phyloP scores from a whole-genome alignment of 2,113 vertebrate species.

The Mesoclemmys tuberculata region DNA sequence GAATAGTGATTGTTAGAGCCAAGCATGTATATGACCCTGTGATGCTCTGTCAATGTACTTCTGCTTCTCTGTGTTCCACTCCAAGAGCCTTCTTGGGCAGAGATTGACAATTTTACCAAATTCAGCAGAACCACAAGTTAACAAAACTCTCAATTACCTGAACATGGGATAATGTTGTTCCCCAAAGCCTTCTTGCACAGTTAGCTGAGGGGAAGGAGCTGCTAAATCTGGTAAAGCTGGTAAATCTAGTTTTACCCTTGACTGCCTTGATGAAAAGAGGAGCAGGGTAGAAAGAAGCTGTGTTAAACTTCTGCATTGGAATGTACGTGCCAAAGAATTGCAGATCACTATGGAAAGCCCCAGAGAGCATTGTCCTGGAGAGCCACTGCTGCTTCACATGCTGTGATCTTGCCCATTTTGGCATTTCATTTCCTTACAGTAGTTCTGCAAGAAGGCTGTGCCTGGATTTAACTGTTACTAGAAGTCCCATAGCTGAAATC shows the following conservation, averaged over 20 bases:
- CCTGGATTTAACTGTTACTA: background rate
- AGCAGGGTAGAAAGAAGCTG: background rate
- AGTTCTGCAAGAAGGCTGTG: background rate
- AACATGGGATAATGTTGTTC: rapidly evolving
- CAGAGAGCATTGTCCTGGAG: background rate
- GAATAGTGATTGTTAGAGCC: background rate
- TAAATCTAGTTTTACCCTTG: background rate
- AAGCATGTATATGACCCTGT: background rate
- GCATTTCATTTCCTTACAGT: background rate
- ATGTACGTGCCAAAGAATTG: background rate
- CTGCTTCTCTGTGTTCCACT: background rate
- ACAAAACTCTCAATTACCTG: background rate
- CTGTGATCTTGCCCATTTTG: background rate
- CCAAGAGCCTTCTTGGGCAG: background rate
- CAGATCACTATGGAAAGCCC: background rate
- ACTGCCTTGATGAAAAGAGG: background rate
- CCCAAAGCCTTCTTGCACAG: background rate
- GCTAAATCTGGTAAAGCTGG: too few relatives aligned
- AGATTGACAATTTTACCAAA: background rate
- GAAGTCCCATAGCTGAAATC: background rate
- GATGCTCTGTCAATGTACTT: background rate
- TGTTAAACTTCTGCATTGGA: background rate
- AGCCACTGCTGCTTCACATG: background rate
- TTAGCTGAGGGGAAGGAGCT: background rate
- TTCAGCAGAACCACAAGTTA: background rate